These are phyloP conservation scores for Ischnus inquisitorius DNA, from an alignment of 2,888 invertebrate genomes.

Conservation along the genomic window DNA sequence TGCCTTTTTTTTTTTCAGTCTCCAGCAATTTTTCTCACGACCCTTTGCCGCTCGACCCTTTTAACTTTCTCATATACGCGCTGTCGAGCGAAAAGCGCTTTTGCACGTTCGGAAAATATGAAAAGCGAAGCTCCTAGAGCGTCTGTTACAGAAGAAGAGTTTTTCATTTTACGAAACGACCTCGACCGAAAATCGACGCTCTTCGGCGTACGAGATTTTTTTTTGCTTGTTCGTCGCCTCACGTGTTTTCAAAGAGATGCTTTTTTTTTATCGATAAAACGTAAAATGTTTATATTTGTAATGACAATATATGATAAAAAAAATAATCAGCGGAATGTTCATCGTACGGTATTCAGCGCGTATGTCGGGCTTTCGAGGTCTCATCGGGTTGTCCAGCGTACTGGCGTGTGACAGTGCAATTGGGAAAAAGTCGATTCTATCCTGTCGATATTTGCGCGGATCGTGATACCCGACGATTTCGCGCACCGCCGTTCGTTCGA, in stretches of 20 bases:
- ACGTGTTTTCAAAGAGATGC: too few species aligned
- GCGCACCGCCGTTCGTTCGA: slow-evolving; percentile 28
- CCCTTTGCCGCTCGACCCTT: neutral
- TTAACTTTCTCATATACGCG: slow-evolving; percentile 1
- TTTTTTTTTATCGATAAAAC: too few species aligned
- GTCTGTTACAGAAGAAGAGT: neutral
- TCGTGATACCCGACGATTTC: slow-evolving; percentile 40
- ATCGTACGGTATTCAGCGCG: too few species aligned
- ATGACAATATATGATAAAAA: too few species aligned
- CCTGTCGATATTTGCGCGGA: slow-evolving; percentile 56
- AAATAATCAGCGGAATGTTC: too few species aligned
- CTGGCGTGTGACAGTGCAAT: slow-evolving; percentile 45
- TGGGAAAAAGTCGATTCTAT: slow-evolving; percentile 49
- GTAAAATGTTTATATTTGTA: too few species aligned
- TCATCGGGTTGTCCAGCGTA: slow-evolving; percentile 10
- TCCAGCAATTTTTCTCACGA: slow-evolving; percentile 34
- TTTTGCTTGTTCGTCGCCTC: too few species aligned
- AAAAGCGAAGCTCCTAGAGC: neutral
- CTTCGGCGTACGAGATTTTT: too few species aligned
- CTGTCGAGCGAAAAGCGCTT: slow-evolving; percentile 1
- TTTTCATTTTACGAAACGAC: neutral
- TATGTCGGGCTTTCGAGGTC: slow-evolving; percentile 30
- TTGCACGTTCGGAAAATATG: slow-evolving; percentile 1
- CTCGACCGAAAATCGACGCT: too few species aligned
- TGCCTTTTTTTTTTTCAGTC: slow-evolving; percentile 45